Base-by-base conservation (phyloP, 2,888 invertebrate species). In the Fragum sueziense region DNA sequence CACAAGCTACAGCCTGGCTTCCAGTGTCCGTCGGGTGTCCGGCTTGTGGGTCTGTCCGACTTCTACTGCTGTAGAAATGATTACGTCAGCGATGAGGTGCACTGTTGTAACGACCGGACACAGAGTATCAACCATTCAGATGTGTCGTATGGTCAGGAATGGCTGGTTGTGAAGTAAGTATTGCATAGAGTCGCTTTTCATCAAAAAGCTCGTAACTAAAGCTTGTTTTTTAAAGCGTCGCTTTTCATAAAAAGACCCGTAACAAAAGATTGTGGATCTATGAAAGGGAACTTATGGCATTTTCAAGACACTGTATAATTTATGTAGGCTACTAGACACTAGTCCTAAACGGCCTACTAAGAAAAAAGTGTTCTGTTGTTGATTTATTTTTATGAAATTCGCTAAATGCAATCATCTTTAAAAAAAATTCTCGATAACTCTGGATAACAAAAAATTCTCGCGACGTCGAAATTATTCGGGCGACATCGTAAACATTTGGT, bases 11-110 rank as follows among this genome's bases (percentile, higher is more conserved):
- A 41, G 20, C 37, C 65, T 4, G 65, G 65, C 6, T 65, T 65
- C 33, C 17, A 65, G n/a, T 65, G 65, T 33, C 65, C 65, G 11
- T 7, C 41, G 3, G 41, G 41, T 65, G 41, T 65, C 41, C 37
- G 65, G 41, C 41, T 65, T 11, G 65, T 65, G 20, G 65, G 65
- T 25, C 22, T 41, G 14, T 65, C 65, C 41, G 65, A 65, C 41
- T 65, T 25, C 65, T 65, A 65, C 65, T 65, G 65, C 41, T 65
- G 65, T 65, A 37, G 27, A 25, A 65, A 65, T 27, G 34, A 65
- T 14, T 27, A 34, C 17, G 22, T 65, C 1, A 65, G 65, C 47
- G 34, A 25, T 41, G 25, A 33, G n/a, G 41, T 65, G 22, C 41
- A 14, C 25, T 65, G 65, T 22, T 65, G 65, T 65, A 41, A 65